Conservation (phyloP, 2,797 vertebrate genomes). For the Ctenopoma multispine region DNA sequence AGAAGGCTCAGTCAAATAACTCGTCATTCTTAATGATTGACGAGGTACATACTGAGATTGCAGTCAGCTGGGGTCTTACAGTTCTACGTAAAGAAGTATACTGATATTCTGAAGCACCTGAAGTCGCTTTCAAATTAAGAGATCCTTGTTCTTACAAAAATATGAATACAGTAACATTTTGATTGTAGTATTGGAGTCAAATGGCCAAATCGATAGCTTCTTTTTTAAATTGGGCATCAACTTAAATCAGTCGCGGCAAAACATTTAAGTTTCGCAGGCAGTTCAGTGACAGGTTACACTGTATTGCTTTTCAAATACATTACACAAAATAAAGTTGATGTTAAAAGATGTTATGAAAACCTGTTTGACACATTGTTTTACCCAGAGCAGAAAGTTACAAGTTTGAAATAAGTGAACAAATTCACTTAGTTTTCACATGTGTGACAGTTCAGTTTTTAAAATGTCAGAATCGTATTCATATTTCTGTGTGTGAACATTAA, state of each 20-base stretch:
- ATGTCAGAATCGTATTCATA: neutral
- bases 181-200: conserved; percentile 31
- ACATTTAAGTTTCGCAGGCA: conserved; percentile 28
- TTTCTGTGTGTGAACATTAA: neutral
- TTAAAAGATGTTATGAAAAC: conserved; percentile 11
- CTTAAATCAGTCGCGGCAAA: conserved; percentile 21
- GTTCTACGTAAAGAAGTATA: conserved; percentile 22
- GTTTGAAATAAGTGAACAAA: conserved; percentile 3
- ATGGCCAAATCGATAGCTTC: conserved; percentile 17
- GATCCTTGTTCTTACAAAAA: conserved; percentile 46
- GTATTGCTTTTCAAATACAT: neutral
- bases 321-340: neutral
- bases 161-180: conserved; percentile 21
- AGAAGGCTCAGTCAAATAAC: conserved; percentile 60
- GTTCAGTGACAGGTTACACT: conserved; percentile 15
- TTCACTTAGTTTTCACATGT: neutral
- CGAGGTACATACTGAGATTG: conserved; percentile 58
- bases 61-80: conserved; percentile 55
- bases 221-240: conserved; percentile 5
- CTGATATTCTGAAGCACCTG: conserved; percentile 47
- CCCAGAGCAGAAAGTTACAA: conserved; percentile 4
- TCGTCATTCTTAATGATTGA: conserved; percentile 41
- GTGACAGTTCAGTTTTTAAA: neutral
- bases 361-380: conserved; percentile 4
- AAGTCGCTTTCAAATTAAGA: conserved; percentile 50